Percentiles rank a stretch among this genome's conserved stretches.
Conservation (phyloP, 2,888 invertebrate genomes). For the Megaustenia siamemsis region DNA sequence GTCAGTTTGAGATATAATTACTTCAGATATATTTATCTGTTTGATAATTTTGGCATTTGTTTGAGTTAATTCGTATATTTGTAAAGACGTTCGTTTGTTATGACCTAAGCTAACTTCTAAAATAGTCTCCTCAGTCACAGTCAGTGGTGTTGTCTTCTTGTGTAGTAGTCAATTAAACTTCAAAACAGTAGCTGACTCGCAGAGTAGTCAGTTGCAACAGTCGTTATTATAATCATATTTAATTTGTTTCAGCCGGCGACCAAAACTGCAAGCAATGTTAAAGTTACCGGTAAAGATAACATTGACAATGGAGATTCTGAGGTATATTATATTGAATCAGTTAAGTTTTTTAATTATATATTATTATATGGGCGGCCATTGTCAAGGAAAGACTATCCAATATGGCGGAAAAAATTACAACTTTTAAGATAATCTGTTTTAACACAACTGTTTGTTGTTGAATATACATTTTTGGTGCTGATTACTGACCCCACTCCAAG, state of each 20-base stretch:
- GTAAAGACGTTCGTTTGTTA: neutral
- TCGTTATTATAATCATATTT: neutral
- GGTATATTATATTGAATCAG: conserved; percentile 61
- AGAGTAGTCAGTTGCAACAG: no score
- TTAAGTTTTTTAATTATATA: neutral
- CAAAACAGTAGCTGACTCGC: no score
- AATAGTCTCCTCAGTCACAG: no score
- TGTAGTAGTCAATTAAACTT: no score
- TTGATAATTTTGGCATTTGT: conserved; percentile 39
- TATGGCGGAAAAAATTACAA: conserved; percentile 35
- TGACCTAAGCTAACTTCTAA: no score
- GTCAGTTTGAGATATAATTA: neutral
- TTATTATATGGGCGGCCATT: conserved; percentile 32
- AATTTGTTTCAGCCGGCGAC: conserved; percentile 69
- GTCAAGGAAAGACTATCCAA: conserved; percentile 34
- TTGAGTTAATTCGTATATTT: conserved; percentile 18
- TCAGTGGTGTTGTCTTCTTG: no score
- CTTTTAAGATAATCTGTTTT: neutral
- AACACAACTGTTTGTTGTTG: no score
- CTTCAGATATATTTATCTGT: neutral
- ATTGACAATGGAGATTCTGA: conserved; percentile 74
- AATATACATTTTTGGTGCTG: no score
- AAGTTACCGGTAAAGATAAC: conserved; percentile 71
- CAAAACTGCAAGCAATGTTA: conserved; percentile 69
- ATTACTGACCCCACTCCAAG: no score